Percentiles rank a stretch among this genome's conserved stretches.
Evolutionary conservation across 2,113 vertebrate genomes (phyloP).

Genomic region (Noctilio leporinus): DNA sequence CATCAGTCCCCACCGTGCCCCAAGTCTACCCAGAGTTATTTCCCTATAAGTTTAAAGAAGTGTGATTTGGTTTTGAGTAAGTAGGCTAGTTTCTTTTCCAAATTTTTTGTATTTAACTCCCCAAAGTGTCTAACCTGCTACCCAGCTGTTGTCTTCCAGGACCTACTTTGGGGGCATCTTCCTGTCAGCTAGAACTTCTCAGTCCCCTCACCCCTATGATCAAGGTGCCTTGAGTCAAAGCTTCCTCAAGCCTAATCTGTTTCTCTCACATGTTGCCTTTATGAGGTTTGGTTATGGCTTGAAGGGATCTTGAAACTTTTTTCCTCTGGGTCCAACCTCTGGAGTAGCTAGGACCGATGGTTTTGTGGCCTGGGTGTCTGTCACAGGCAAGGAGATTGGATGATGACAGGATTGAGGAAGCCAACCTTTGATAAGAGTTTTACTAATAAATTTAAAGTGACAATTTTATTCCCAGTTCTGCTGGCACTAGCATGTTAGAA

Average conservation of each 20-base stretch:
- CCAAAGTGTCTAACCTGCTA: not conserved
- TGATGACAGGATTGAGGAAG: not conserved
- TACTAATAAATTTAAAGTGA: constrained; percentile 3
- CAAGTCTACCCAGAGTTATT: not conserved
- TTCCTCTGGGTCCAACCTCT: not conserved
- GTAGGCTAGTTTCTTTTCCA: not conserved
- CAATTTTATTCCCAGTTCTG: not conserved
- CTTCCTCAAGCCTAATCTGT: constrained; percentile 12
- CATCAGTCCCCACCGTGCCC: not conserved
- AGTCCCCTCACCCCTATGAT: not conserved
- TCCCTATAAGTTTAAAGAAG: not conserved
- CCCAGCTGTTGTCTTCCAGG: not conserved
- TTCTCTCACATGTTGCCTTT: not conserved
- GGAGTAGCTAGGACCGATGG: not conserved
- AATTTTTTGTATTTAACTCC: not conserved
- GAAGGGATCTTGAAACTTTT: not conserved
- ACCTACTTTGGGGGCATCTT: not conserved
- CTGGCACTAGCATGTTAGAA: not conserved
- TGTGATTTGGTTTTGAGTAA: constrained; percentile 11
- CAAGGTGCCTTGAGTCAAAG: constrained; percentile 51
- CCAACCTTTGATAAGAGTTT: constrained; percentile 10
- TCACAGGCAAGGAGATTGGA: not conserved
- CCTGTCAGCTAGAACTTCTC: not conserved
- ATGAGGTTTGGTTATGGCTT: not conserved
- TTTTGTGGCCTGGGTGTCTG: not conserved